A percentile compares a stretch with the other conserved stretches of the same genome.
Evolutionary conservation across 2,113 vertebrate genomes (phyloP).

Genomic region (Anoplopoma fimbria): DNA sequence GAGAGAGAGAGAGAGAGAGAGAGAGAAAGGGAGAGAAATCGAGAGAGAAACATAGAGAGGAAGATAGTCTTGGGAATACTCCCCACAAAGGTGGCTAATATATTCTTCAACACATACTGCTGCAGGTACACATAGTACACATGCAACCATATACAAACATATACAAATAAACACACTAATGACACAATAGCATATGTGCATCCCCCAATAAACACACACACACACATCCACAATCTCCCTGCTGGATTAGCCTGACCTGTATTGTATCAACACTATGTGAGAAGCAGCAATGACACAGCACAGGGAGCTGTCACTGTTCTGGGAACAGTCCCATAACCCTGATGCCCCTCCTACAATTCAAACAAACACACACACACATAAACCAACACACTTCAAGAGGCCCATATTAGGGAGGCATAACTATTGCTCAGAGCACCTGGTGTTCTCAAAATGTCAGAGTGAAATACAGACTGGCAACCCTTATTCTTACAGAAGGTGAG

Average conservation of each 20-base stretch:
- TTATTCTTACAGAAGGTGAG: conserved; percentile 29
- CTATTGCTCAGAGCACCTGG: conserved; percentile 59
- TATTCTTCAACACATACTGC: neutral
- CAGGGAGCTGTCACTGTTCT: conserved; percentile 18
- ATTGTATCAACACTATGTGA: conserved; percentile 25
- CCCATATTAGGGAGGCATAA: conserved; percentile 34
- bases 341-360: neutral
- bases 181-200: neutral
- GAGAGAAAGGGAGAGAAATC: neutral
- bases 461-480: conserved; percentile 32
- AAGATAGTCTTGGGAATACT: conserved; percentile 11
- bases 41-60: neutral
- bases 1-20: conserved; percentile 10
- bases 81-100: conserved; percentile 15
- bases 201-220: neutral
- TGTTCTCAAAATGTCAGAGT: conserved; percentile 70
- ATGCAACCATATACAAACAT: conserved; percentile 1
- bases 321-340: conserved; percentile 43
- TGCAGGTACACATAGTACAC: neutral
- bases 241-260: conserved; percentile 31
- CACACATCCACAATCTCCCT: neutral
- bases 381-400: conserved; percentile 20
- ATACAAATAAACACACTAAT: neutral
- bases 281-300: conserved; percentile 1
- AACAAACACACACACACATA: conserved; percentile 4